Base-by-base conservation (phyloP, 2,888 invertebrate genomes). In the Drosophila siamana region DNA sequence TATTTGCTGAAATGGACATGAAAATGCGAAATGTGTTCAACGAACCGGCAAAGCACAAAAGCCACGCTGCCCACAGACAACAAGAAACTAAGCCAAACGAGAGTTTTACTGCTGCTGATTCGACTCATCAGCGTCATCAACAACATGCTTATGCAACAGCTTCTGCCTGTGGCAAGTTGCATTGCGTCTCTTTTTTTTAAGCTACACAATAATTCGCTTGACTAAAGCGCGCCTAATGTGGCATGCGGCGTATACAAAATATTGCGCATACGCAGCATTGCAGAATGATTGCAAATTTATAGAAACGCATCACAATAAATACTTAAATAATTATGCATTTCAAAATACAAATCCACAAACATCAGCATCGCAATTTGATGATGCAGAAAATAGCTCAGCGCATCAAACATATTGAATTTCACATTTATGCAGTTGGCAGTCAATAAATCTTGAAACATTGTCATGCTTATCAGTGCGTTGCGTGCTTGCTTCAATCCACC, bases 1-100 rank as follows among this genome's bases (percentile, higher is more conserved):
- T 64, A 38, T 71, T 72, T 73, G 60, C 81, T 65, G 57, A 80
- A 84, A 84, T 88, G 83, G 87, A 84, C 88, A 84, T 65, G 88
- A 88, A 86, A 88, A 84, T 86, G 88, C 84, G 88, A 84, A 88
- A 88, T 88, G 85, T 85, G 88, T 78, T 74, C 88, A 88, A 86
- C 85, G 88, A 84, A 88, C 87, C 85, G 78, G 68, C 68, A 69
- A 84, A 84, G 81, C 85, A 67, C 84, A 86, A 80, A 79, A 80
- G 69, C 43, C 41, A 47, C 33, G 28, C 51, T 56, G 50, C 15
- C 41, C 62, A 66, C 43, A 48, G 62, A 59, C 54, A 24, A 77
- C 64, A 70, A 80, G 76, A 82, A 66, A 19, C 3, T 19, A 2
- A 19, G 19, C 19, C 19, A 19, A 19, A 19, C 19, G 60, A 44